phyloP scores from a whole-genome alignment of 1,140 invertebrate species.

The Ceratosolen fusciceps region DNA sequence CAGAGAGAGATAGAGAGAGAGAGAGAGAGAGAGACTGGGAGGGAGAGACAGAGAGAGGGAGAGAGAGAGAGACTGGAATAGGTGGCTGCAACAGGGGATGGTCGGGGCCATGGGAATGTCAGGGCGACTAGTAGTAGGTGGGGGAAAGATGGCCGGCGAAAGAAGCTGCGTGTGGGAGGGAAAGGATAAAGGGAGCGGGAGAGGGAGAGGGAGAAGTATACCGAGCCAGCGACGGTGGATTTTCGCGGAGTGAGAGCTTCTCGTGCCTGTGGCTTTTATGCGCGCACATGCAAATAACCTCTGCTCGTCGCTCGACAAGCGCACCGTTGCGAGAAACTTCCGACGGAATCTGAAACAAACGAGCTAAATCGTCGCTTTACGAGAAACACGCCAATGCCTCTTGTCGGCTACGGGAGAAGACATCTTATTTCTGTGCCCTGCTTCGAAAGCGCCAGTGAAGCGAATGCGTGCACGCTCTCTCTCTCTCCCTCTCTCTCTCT shows the following conservation, averaged over 20 bases:
- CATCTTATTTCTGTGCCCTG: slow-evolving; percentile 46
- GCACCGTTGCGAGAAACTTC: slow-evolving; percentile 30
- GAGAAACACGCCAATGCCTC: slow-evolving; percentile 35
- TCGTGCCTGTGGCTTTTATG: slow-evolving; percentile 27
- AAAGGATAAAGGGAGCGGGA: neutral
- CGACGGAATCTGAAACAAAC: slow-evolving; percentile 48
- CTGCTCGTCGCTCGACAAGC: neutral
- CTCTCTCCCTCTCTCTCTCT: no score
- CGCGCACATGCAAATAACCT: slow-evolving; percentile 55
- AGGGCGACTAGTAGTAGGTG: no score
- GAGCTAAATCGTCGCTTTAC: slow-evolving; percentile 49
- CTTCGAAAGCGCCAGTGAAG: slow-evolving; percentile 27
- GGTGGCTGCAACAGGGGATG: no score
- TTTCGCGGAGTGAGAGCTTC: neutral
- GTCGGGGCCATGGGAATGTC: no score
- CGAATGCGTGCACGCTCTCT: neutral
- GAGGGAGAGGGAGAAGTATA: neutral
- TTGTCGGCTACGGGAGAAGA: slow-evolving; percentile 36
- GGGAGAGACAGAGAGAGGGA: no score
- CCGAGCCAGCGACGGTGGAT: neutral
- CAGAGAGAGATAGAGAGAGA: no score
- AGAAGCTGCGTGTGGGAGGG: neutral
- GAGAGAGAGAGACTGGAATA: no score
- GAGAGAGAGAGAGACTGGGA: no score
- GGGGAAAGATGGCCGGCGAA: neutral